phyloP scores from a whole-genome alignment of 2,113 vertebrate species.

The Rousettus leschenaultii region DNA sequence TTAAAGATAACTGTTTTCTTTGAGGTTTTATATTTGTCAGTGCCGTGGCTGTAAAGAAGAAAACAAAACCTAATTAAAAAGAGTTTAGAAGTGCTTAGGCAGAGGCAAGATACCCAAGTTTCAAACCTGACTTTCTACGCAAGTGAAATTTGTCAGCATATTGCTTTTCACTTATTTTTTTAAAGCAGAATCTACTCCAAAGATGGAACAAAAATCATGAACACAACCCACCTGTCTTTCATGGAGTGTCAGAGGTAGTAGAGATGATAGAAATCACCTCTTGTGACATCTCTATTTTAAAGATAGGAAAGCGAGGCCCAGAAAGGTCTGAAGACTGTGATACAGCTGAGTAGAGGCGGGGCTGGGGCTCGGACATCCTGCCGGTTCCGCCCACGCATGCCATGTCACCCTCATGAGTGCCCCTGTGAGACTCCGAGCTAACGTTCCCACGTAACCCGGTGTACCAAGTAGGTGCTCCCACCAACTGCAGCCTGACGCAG shows the following conservation, averaged over 20 bases:
- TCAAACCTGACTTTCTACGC: not conserved
- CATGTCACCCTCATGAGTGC: not conserved
- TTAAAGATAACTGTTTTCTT: not conserved
- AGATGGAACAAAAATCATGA: not conserved
- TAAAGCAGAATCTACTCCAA: not conserved
- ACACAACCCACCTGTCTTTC: not conserved
- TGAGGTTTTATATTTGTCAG: not conserved
- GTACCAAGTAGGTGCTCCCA: not conserved
- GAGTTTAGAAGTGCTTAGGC: not conserved
- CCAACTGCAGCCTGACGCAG: not conserved
- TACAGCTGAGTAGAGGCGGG: not conserved
- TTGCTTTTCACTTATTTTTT: conserved; percentile 1
- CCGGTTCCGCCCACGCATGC: not conserved
- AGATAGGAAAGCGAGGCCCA: not conserved
- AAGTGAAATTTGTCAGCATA: not conserved
- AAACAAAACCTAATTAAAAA: not conserved
- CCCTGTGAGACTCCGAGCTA: not conserved
- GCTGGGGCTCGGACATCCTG: not conserved
- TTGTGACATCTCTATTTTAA: not conserved
- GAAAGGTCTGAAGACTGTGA: not conserved
- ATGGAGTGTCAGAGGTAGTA: not conserved
- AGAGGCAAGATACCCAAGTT: not conserved
- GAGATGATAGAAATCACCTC: not conserved
- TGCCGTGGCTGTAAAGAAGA: not conserved
- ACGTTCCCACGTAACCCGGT: not conserved